Base-by-base conservation (phyloP, 2,797 vertebrate genomes). In the Sebastes ruberrimus region DNA sequence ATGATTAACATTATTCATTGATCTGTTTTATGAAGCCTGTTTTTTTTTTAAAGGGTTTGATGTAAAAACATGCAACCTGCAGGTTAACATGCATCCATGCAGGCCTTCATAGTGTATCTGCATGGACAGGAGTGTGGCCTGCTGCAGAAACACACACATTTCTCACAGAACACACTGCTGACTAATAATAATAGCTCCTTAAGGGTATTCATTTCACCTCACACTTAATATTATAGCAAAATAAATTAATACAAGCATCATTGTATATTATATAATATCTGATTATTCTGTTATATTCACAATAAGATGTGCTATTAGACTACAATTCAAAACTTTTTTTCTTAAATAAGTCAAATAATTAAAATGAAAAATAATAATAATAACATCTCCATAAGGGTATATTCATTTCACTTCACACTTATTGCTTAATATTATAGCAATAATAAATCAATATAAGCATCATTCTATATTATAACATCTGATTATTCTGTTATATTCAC, bases 81-180 rank as follows among this genome's bases (percentile, higher is more conserved):
- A 84, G 78, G 56, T 28, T 49, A 60, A 30, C 49, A 57, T 74
- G 11, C 11, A 13, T 38, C 20, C 35, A 33, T 28, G 49, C 60
- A 85, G 88, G 88, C 85, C 90, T 80, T 3, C 64, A 2, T 38
- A n/a, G 11, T 70, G 52, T 3, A 75, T 83, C 81, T 87, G 82
- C 89, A 85, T 82, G 1, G 28, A 5, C 64, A 76, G 42, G 32
- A 33, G 35, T 53, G 86, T 76, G 92, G 84, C 86, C 82, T 87
- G 46, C 52, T 76, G 67, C 69, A 72, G 23, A 53, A 1, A 64
- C 76, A 64, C 49, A 69, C 76, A 59, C 46, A 66, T 33, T 13
- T 27, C 38, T n/a, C 14, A 49, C 53, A 20, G 8, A 79, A 22
- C 57, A 73, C 63, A 38, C 28, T 5, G 14, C 11, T 57, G 11